Evolutionary conservation across 2,113 vertebrate species (phyloP).

Genomic region (mouse (Mus musculus)): GRCm39 chr13:71114001-71114500

Average conservation of each 20-base stretch:
- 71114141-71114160: neutral
- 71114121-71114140: neutral
- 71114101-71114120: neutral
- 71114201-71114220: fast-evolving
- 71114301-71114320: too few species aligned
- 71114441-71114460: too few species aligned
- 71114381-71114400: neutral
- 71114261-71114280: too few species aligned
- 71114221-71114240: neutral
- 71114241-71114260: too few species aligned
- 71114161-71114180: neutral
- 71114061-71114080: neutral
- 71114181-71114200: fast-evolving
- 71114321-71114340: neutral
- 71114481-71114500: too few species aligned
- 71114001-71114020: neutral
- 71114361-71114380: neutral
- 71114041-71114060: neutral
- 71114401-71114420: neutral
- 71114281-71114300: too few species aligned
- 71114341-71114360: too few species aligned
- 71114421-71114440: too few species aligned
- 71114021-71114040: neutral
- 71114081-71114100: neutral
- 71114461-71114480: too few species aligned